These are phyloP conservation scores for Euplagia quadripunctaria DNA, from an alignment of 2,888 invertebrate species.

Conservation along the genomic window DNA sequence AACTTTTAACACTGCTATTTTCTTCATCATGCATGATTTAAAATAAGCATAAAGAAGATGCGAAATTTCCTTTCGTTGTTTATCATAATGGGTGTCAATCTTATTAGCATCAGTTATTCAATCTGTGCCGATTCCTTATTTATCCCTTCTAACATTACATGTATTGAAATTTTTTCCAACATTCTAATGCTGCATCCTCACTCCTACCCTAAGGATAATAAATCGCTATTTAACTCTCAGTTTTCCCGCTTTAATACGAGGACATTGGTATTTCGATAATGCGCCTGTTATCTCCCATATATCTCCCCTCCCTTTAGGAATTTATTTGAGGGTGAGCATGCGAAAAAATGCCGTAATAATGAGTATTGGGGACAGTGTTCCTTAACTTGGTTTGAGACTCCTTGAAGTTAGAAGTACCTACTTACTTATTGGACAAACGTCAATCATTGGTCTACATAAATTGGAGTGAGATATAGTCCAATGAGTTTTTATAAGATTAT, in stretches of 20 bases:
- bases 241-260: slow-evolving; percentile 81
- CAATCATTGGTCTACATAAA: slow-evolving; percentile 2
- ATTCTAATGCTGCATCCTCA: slow-evolving; percentile 35
- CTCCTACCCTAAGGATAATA: slow-evolving; percentile 68
- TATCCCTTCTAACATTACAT: slow-evolving; percentile 13
- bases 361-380: slow-evolving; percentile 74
- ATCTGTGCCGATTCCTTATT: slow-evolving; percentile 7
- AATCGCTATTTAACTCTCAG: slow-evolving; percentile 83
- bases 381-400: slow-evolving; percentile 60
- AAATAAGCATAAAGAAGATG: background rate
- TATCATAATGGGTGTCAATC: background rate
- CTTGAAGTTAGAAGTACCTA: slow-evolving; percentile 38
- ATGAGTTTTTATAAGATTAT: too few relatives aligned
- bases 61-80: background rate
- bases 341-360: slow-evolving; percentile 85
- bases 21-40: background rate
- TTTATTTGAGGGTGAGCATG: slow-evolving; percentile 79
- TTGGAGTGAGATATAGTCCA: background rate
- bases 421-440: slow-evolving; percentile 31
- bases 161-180: slow-evolving; percentile 50
- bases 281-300: slow-evolving; percentile 80
- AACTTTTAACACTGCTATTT: background rate
- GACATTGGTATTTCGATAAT: slow-evolving; percentile 86
- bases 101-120: background rate
- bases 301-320: slow-evolving; percentile 77